Percentiles rank a stretch among this genome's conserved stretches.
Conservation (phyloP, 2,113 vertebrate species). For the Otocyon megalotis region DNA sequence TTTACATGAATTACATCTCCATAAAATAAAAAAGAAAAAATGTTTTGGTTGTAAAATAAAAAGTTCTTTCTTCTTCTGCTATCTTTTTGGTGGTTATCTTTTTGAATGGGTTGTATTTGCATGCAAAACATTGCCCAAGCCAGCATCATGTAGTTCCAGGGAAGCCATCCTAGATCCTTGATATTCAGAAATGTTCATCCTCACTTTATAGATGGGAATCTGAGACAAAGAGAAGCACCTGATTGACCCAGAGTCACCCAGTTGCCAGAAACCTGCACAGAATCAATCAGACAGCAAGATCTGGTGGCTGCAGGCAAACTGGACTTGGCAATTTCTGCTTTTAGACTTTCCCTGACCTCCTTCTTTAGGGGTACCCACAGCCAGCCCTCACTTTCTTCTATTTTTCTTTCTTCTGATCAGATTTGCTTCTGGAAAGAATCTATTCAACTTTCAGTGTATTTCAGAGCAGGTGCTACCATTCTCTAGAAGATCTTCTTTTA, state of each 20-base stretch:
- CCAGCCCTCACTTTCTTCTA: background rate
- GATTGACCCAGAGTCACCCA: background rate
- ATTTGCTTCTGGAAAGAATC: background rate
- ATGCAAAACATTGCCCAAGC: background rate
- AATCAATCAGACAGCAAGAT: background rate
- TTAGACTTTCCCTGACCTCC: background rate
- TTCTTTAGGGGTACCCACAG: background rate
- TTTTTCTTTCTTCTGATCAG: background rate
- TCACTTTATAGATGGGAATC: background rate
- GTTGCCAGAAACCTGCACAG: background rate
- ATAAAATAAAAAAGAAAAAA: background rate
- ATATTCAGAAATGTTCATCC: background rate
- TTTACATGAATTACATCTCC: background rate
- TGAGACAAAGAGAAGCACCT: background rate
- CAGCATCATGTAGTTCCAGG: background rate
- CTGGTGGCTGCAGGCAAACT: background rate
- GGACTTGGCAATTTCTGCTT: background rate
- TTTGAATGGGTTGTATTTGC: slow-evolving; percentile 30
- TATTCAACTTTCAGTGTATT: background rate
- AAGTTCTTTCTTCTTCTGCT: background rate
- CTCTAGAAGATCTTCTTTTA: background rate
- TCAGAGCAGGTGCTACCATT: background rate
- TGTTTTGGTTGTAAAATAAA: background rate
- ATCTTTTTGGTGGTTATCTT: background rate
- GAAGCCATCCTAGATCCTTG: background rate